Evolutionary conservation across 2,888 invertebrate species (phyloP).

Genomic region (Pollenia amentaria): DNA sequence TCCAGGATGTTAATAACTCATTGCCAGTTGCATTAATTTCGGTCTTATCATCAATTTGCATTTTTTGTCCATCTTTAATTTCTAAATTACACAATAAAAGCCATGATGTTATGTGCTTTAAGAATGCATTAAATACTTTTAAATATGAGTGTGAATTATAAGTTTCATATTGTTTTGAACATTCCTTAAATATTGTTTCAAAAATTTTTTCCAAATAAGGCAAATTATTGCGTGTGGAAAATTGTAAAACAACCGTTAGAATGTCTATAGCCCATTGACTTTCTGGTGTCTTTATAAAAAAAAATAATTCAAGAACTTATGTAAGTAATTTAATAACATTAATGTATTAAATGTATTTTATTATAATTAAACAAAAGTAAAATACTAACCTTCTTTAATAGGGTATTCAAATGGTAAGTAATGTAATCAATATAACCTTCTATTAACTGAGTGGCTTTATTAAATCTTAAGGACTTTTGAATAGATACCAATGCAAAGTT

Average conservation of each 20-base stretch:
- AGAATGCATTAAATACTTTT: conserved; percentile 89
- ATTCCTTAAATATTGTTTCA: conserved; percentile 86
- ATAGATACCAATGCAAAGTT: conserved; percentile 86
- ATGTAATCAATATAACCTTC: conserved; percentile 90
- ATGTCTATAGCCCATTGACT: conserved; percentile 89
- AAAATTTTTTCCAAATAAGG: conserved; percentile 89
- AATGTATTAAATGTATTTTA: background rate
- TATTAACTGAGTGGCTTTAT: conserved; percentile 87
- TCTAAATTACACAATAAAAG: conserved; percentile 79
- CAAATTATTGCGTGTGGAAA: conserved; percentile 88
- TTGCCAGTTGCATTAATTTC: conserved; percentile 63
- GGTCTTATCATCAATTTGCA: conserved; percentile 75
- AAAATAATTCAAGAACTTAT: background rate
- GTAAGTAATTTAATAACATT: background rate
- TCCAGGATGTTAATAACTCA: conserved; percentile 80
- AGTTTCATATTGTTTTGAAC: conserved; percentile 85
- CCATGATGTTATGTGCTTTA: conserved; percentile 87
- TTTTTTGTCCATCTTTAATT: conserved; percentile 71
- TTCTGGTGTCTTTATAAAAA: conserved; percentile 78
- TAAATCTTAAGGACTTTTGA: conserved; percentile 86
- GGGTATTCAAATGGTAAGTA: conserved; percentile 88
- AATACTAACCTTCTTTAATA: conserved; percentile 86
- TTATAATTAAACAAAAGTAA: background rate
- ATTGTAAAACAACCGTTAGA: conserved; percentile 89
- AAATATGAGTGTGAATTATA: conserved; percentile 88